Evolutionary conservation across 2,113 vertebrate species (phyloP).

Genomic region (Scomber scombrus): DNA sequence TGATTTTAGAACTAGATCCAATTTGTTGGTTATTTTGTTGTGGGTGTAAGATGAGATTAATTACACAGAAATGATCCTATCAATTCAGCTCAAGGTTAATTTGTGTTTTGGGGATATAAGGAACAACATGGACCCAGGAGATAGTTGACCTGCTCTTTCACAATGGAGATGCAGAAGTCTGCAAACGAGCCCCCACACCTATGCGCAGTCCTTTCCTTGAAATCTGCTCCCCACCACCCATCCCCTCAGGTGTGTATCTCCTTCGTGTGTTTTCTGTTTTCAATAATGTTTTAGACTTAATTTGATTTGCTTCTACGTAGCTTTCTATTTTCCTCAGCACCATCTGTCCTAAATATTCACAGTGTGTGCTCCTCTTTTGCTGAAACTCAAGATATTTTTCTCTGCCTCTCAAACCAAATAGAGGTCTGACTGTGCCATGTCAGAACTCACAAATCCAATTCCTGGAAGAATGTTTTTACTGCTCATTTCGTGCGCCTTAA

Average conservation of each 20-base stretch:
- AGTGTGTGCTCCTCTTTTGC: background rate
- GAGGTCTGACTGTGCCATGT: background rate
- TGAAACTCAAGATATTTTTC: background rate
- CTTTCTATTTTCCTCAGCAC: background rate
- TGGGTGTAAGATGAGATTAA: background rate
- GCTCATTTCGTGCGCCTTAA: background rate
- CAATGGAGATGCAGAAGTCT: constrained; percentile 80
- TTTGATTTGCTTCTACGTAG: background rate
- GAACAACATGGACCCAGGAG: constrained; percentile 90
- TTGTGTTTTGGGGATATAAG: constrained; percentile 63
- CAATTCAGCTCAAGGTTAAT: background rate
- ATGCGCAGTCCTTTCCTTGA: constrained; percentile 85
- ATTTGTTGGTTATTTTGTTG: background rate
- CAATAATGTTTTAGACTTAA: background rate
- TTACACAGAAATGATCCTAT: background rate
- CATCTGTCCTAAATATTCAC: constrained; percentile 3
- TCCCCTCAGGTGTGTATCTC: constrained; percentile 79
- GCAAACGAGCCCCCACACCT: constrained; percentile 80
- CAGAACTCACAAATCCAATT: constrained; percentile 13
- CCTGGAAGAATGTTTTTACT: constrained; percentile 6
- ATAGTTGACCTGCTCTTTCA: constrained; percentile 86
- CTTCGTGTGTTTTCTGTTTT: background rate
- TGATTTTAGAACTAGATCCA: background rate
- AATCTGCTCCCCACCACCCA: constrained; percentile 78
- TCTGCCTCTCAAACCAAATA: background rate